phyloP scores from a whole-genome alignment of 2,113 vertebrate species.

The Syrrhaptes paradoxus region DNA sequence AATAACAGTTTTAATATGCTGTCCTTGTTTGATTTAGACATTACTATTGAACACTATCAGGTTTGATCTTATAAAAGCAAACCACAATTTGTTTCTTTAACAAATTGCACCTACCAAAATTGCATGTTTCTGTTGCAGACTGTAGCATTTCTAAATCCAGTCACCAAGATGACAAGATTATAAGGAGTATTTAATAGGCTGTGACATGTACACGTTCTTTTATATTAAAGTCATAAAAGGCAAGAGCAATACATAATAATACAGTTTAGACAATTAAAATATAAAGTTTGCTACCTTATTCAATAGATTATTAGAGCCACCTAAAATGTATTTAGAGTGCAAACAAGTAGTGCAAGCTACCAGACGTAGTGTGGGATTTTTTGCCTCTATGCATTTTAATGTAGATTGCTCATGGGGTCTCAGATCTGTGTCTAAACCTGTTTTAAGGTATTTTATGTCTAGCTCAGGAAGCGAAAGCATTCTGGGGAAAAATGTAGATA shows the following conservation, averaged over 20 bases:
- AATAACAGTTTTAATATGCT: neutral
- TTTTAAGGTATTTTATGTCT: constrained; percentile 79
- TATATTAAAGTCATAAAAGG: neutral
- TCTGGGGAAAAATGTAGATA: constrained; percentile 71
- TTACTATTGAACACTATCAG: neutral
- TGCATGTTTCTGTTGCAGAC: neutral
- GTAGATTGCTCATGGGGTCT: constrained; percentile 68
- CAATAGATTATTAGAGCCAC: neutral
- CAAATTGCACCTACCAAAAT: neutral
- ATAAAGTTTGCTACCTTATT: neutral
- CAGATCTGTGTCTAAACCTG: constrained; percentile 70
- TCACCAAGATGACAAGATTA: neutral
- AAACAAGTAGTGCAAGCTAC: constrained; percentile 17
- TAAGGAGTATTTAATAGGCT: neutral
- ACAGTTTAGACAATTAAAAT: constrained; percentile 15
- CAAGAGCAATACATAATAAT: constrained; percentile 41
- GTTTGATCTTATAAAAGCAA: neutral
- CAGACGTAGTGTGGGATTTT: neutral
- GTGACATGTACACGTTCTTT: neutral
- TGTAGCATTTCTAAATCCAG: neutral
- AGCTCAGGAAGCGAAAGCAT: constrained; percentile 77
- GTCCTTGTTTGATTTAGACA: neutral
- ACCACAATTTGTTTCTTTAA: neutral
- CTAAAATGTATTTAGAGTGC: neutral
- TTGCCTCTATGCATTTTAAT: constrained; percentile 46